A percentile compares a stretch with the other conserved stretches of the same genome.
Evolutionary conservation across 2,797 vertebrate genomes (phyloP).

Genomic region (Coracias cyanogaster): DNA sequence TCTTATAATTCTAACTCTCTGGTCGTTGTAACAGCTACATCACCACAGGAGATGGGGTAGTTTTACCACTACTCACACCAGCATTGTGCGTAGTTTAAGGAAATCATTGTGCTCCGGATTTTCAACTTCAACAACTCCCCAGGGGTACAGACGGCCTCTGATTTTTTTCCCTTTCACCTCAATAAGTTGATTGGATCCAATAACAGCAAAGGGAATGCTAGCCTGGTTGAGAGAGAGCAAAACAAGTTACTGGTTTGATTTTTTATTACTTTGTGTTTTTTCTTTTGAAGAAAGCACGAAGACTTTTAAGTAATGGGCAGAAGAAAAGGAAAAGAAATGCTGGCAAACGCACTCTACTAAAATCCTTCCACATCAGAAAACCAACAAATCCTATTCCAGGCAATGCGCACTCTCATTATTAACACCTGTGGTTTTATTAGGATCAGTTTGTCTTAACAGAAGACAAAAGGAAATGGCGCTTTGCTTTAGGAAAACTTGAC

Average conservation of each 20-base stretch:
- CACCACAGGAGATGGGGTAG: background rate
- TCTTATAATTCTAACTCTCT: background rate
- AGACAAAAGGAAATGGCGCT: background rate
- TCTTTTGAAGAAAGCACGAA: background rate
- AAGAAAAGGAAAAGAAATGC: background rate
- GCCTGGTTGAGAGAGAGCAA: slow-evolving; percentile 76
- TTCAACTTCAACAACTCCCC: slow-evolving; percentile 92
- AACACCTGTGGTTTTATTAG: background rate
- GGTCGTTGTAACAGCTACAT: background rate
- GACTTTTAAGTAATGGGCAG: background rate
- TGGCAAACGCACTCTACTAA: background rate
- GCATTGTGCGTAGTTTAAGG: slow-evolving; percentile 90
- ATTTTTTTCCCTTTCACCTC: slow-evolving; percentile 95
- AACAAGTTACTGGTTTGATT: background rate
- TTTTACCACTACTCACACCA: slow-evolving; percentile 83
- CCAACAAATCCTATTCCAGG: background rate
- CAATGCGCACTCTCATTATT: background rate
- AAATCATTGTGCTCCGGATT: slow-evolving; percentile 95
- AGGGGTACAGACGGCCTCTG: slow-evolving; percentile 87
- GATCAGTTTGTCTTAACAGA: background rate
- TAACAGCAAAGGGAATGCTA: slow-evolving; percentile 89
- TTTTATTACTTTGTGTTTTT: background rate
- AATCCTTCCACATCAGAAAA: background rate
- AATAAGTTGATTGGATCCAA: slow-evolving; percentile 91
- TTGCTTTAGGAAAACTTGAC: slow-evolving; percentile 25